phyloP scores from a whole-genome alignment of 2,113 vertebrate species.

The Odocoileus hemionus region DNA sequence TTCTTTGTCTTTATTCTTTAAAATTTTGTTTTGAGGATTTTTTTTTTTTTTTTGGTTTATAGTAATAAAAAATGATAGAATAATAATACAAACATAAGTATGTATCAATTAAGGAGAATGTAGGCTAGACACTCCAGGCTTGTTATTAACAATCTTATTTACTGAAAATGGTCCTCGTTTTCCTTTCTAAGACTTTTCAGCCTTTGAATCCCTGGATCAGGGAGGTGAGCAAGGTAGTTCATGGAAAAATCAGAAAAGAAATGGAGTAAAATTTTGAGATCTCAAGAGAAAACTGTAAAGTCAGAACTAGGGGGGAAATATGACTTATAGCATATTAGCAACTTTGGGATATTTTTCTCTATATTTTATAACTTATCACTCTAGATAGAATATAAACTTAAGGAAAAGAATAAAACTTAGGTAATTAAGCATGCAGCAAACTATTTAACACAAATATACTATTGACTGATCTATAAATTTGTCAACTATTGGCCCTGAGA shows the following conservation, averaged over 20 bases:
- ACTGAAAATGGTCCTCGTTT: background rate
- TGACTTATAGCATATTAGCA: background rate
- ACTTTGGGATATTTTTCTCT: background rate
- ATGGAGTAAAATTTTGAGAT: background rate
- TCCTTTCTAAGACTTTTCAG: background rate
- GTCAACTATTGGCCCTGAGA: background rate
- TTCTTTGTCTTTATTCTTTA: background rate
- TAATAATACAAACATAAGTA: background rate
- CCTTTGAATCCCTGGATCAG: background rate
- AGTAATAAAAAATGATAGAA: background rate
- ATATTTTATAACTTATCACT: conserved; percentile 11
- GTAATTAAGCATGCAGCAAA: background rate
- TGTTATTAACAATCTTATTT: background rate
- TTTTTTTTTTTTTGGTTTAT: background rate
- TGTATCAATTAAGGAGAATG: background rate
- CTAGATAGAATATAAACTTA: background rate
- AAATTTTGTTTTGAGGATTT: background rate
- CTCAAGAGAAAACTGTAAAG: background rate
- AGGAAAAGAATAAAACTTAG: background rate
- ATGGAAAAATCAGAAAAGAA: background rate
- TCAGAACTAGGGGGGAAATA: background rate
- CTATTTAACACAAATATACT: background rate
- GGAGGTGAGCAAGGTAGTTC: background rate
- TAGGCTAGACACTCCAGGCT: background rate
- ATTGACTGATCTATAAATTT: background rate